phyloP scores from a whole-genome alignment of 2,113 vertebrate genomes.

The Dasypus novemcinctus region DNA sequence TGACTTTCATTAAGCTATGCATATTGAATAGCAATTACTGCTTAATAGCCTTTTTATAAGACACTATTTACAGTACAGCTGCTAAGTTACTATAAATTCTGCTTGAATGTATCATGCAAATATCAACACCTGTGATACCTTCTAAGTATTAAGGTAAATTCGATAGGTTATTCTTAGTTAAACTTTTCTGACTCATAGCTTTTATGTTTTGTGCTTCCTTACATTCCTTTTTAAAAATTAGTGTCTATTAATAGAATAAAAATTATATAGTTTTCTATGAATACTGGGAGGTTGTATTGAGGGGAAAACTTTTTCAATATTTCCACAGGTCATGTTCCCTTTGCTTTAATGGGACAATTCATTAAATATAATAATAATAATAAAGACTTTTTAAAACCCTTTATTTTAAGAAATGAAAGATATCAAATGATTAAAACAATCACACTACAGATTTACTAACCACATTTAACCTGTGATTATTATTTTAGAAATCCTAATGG shows the following conservation, averaged over 20 bases:
- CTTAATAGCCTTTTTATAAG: constrained; percentile 72
- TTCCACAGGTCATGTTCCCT: not conserved
- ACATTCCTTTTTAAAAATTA: not conserved
- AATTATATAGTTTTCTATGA: not conserved
- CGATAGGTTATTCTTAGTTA: constrained; percentile 18
- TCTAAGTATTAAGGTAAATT: not conserved
- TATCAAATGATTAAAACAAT: not conserved
- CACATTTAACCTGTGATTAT: not conserved
- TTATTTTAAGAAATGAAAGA: not conserved
- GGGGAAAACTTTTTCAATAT: not conserved
- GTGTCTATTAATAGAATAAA: not conserved
- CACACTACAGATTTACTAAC: not conserved
- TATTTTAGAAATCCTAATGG: not conserved
- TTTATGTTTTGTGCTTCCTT: constrained; percentile 5
- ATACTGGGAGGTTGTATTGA: not conserved
- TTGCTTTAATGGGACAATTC: not conserved
- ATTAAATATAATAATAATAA: not conserved
- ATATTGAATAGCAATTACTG: constrained; percentile 76
- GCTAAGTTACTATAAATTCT: constrained; percentile 70
- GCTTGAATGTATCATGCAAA: constrained; percentile 69
- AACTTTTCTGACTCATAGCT: not conserved
- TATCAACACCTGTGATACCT: constrained; percentile 71
- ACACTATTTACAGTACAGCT: constrained; percentile 68
- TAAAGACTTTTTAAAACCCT: too few relatives aligned
- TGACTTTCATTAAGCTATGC: constrained; percentile 68